A percentile compares a stretch with the other conserved stretches of the same genome.
Evolutionary conservation across 1,140 invertebrate species (phyloP).

Genomic region (Saccostrea echinata): DNA sequence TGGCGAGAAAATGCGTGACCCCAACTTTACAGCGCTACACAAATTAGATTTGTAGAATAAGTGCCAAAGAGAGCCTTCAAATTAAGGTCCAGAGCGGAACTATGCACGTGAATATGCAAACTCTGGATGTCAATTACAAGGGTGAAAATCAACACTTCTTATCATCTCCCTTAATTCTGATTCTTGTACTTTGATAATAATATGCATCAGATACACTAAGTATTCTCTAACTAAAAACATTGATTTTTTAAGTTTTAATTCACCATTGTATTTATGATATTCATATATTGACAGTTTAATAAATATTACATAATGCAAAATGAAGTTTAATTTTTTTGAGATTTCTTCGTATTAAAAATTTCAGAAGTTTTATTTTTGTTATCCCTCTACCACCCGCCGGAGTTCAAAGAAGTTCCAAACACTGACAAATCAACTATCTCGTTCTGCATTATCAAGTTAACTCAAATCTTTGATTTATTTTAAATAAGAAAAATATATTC

Average conservation of each 20-base stretch:
- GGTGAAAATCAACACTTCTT: slow-evolving; percentile 12
- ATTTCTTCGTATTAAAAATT: no score
- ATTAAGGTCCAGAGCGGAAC: not conserved
- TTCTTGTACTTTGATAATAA: slow-evolving; percentile 10
- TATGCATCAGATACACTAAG: not conserved
- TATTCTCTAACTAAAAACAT: not conserved
- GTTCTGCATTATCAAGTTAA: slow-evolving; percentile 3
- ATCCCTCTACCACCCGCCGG: no score
- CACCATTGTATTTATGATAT: no score
- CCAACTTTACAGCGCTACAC: not conserved
- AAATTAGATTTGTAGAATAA: slow-evolving; percentile 23
- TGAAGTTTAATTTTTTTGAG: no score
- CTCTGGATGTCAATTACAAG: slow-evolving; percentile 18
- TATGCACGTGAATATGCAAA: slow-evolving; percentile 33
- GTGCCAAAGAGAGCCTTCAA: not conserved
- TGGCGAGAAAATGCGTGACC: slow-evolving; percentile 8
- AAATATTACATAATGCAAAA: no score
- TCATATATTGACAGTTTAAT: no score
- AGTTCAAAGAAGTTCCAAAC: not conserved
- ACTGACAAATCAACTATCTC: not conserved
- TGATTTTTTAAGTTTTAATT: no score
- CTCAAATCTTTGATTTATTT: slow-evolving; percentile 11
- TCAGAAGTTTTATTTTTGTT: no score
- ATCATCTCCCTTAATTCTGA: not conserved
- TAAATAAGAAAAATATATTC: slow-evolving; percentile 28